A percentile compares a stretch with the other conserved stretches of the same genome.
Evolutionary conservation across 2,113 vertebrate genomes (phyloP).

Genomic region (Glaucidium brasilianum): DNA sequence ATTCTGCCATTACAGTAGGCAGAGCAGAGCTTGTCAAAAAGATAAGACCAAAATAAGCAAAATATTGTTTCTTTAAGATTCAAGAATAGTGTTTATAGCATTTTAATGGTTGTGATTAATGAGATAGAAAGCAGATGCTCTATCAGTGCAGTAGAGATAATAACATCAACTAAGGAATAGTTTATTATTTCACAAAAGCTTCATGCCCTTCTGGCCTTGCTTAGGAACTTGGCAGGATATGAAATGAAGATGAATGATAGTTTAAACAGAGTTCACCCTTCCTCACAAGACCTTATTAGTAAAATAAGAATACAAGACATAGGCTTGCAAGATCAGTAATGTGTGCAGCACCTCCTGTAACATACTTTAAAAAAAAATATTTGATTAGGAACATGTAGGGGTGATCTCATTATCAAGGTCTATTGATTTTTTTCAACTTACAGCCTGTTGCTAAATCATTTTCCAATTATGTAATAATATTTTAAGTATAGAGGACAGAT

Average conservation of each 20-base stretch:
- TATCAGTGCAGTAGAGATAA: slow-evolving; percentile 13
- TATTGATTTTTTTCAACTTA: slow-evolving; percentile 41
- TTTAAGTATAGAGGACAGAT: neutral
- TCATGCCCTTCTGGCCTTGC: slow-evolving; percentile 46
- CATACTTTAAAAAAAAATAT: neutral
- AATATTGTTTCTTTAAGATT: slow-evolving; percentile 28
- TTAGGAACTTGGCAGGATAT: slow-evolving; percentile 48
- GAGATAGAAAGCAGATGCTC: slow-evolving; percentile 46
- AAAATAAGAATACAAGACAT: slow-evolving; percentile 1
- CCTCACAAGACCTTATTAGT: slow-evolving; percentile 33
- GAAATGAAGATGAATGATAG: slow-evolving; percentile 61
- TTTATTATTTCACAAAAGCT: slow-evolving; percentile 53
- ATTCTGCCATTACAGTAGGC: neutral
- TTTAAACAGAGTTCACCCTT: slow-evolving; percentile 42
- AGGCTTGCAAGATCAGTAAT: neutral
- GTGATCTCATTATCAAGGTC: slow-evolving; percentile 41
- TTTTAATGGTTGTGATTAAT: slow-evolving; percentile 39
- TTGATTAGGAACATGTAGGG: slow-evolving; percentile 5
- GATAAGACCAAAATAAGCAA: neutral
- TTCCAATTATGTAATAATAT: slow-evolving; percentile 20
- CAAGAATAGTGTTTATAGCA: neutral
- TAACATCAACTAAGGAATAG: slow-evolving; percentile 27
- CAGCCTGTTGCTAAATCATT: slow-evolving; percentile 29
- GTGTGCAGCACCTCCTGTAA: neutral
- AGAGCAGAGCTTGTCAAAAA: neutral